Percentiles rank a stretch among this genome's conserved stretches.
These are phyloP conservation scores for Neoascia interrupta DNA, from an alignment of 2,888 invertebrate species.

Conservation along the genomic window DNA sequence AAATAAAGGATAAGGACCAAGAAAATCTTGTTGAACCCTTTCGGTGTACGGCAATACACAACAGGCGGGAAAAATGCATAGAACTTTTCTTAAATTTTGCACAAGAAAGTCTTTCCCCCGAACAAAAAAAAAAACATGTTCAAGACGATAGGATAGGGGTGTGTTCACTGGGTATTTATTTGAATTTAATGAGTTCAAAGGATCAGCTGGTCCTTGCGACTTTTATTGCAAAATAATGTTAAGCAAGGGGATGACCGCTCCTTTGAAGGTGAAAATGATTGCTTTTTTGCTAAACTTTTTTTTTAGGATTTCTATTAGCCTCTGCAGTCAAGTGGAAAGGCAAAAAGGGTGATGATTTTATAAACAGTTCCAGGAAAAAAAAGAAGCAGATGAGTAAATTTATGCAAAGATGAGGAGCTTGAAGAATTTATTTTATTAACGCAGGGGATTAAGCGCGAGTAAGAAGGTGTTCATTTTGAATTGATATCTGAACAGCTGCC, in stretches of 20 bases:
- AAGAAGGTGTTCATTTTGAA: too few relatives aligned
- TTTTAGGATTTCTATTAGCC: not conserved
- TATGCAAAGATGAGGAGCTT: too few relatives aligned
- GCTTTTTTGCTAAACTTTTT: constrained; percentile 12
- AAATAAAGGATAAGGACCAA: constrained; percentile 8
- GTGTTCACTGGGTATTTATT: constrained; percentile 33
- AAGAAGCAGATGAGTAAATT: too few relatives aligned
- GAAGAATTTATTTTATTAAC: too few relatives aligned
- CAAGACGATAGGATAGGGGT: not conserved
- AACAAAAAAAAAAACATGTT: too few relatives aligned
- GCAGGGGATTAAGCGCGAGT: too few relatives aligned
- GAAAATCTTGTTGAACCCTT: constrained; percentile 47
- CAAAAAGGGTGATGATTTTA: not conserved
- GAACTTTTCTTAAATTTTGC: constrained; percentile 7
- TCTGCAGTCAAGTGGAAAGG: not conserved
- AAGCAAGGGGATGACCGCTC: constrained; percentile 43
- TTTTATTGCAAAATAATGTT: constrained; percentile 60
- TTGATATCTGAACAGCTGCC: too few relatives aligned
- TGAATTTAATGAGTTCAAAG: constrained; percentile 60
- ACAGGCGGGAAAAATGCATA: not conserved
- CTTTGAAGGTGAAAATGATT: constrained; percentile 38
- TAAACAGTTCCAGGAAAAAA: not conserved
- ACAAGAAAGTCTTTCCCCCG: constrained; percentile 15
- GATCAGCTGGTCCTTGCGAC: constrained; percentile 44
- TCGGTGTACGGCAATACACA: not conserved